These are phyloP conservation scores for Pteruthius melanotis DNA, from an alignment of 2,113 vertebrate species.

Conservation along the genomic window DNA sequence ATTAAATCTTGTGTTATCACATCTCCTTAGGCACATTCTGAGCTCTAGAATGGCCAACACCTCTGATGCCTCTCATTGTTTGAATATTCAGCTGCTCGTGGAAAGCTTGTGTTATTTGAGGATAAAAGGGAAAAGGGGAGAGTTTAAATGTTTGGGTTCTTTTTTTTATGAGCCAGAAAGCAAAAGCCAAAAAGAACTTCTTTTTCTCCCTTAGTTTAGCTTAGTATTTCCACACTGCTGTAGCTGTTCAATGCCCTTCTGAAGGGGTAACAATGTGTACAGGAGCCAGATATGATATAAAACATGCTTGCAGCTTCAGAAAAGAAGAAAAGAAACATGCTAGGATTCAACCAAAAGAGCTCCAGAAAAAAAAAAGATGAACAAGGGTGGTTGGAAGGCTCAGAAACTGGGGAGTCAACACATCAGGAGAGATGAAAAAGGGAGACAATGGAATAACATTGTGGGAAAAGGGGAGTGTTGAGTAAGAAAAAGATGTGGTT, in stretches of 20 bases:
- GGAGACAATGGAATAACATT: slow-evolving; percentile 57
- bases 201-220: slow-evolving; percentile 52
- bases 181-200: slow-evolving; percentile 30
- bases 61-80: slow-evolving; percentile 19
- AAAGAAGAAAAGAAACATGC: slow-evolving; percentile 65
- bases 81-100: slow-evolving; percentile 46
- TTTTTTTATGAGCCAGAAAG: slow-evolving; percentile 41
- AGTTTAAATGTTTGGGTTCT: slow-evolving; percentile 68
- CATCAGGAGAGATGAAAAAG: slow-evolving; percentile 55
- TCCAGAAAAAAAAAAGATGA: slow-evolving; percentile 53
- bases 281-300: slow-evolving; percentile 52
- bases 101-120: slow-evolving; percentile 17
- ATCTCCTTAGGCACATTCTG: background rate
- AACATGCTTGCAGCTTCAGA: slow-evolving; percentile 64
- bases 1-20: background rate
- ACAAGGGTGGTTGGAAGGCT: slow-evolving; percentile 46
- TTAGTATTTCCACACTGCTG: slow-evolving; percentile 17
- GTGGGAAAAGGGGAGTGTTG: slow-evolving; percentile 41
- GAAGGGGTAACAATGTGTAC: slow-evolving; percentile 60
- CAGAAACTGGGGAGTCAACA: slow-evolving; percentile 60
- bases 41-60: background rate
- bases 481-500: slow-evolving; percentile 53
- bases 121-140: slow-evolving; percentile 49
- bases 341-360: slow-evolving; percentile 56
- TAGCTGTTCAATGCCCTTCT: slow-evolving; percentile 46